phyloP scores from a whole-genome alignment of 2,797 vertebrate genomes.

The Muscicapa comitata region DNA sequence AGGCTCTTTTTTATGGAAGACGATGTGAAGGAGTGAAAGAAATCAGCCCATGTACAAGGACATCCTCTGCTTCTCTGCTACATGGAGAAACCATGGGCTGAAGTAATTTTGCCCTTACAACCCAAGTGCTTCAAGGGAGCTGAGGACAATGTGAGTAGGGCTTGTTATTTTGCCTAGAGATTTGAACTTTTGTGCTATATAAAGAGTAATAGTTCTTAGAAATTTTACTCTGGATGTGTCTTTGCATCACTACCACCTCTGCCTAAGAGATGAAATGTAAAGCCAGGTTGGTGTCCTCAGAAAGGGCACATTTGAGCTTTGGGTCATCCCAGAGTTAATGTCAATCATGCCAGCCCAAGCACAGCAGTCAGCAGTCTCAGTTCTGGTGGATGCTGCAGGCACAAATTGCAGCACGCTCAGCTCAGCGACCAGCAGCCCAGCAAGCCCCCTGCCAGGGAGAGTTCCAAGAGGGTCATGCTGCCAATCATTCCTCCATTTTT shows the following conservation, averaged over 20 bases:
- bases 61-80: not conserved
- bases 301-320: not conserved
- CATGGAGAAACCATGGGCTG: not conserved
- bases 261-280: not conserved
- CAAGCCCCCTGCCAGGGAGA: not conserved
- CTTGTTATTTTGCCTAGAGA: not conserved
- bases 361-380: not conserved
- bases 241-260: not conserved
- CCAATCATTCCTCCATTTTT: not conserved
- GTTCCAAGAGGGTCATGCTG: not conserved
- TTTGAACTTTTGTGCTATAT: not conserved
- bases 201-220: not conserved
- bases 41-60: not conserved
- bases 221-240: not conserved
- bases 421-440: not conserved
- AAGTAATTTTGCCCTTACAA: not conserved
- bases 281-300: not conserved
- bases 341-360: not conserved
- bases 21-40: not conserved
- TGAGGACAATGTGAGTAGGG: not conserved
- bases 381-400: not conserved
- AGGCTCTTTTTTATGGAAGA: not conserved
- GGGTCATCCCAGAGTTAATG: not conserved
- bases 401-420: not conserved
- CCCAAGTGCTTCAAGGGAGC: not conserved